Evolutionary conservation across 2,888 invertebrate species (phyloP).

Genomic region (Odiellus spinosus): DNA sequence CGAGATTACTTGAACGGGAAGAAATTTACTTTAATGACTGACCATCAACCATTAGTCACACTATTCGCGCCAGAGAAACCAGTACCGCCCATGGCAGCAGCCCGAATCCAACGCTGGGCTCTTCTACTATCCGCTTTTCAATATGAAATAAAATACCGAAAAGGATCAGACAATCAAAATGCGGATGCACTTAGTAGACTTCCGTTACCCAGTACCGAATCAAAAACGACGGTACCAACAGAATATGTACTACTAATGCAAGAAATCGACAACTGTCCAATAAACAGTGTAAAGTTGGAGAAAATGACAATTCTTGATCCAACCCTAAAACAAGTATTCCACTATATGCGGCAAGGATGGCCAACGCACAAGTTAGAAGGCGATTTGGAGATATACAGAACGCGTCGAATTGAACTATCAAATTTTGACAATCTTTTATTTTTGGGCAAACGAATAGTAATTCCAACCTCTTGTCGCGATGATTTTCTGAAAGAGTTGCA

Average conservation of each 20-base stretch:
- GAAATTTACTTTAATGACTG: slow-evolving; percentile 30
- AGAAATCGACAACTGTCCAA: no score
- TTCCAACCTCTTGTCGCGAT: no score
- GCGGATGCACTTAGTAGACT: slow-evolving; percentile 26
- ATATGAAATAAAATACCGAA: slow-evolving; percentile 24
- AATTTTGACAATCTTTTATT: no score
- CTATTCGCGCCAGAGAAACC: not conserved
- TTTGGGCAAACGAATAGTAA: no score
- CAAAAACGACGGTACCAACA: not conserved
- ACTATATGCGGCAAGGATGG: no score
- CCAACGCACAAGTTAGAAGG: no score
- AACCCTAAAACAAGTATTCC: no score
- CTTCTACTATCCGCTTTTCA: slow-evolving; percentile 25
- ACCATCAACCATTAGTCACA: slow-evolving; percentile 29
- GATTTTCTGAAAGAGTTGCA: no score
- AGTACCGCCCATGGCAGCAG: slow-evolving; percentile 23
- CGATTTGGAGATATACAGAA: no score
- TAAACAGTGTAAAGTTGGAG: no score
- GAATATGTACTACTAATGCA: not conserved
- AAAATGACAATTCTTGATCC: no score
- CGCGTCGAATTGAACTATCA: no score
- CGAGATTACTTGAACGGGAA: slow-evolving; percentile 29
- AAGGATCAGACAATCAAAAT: slow-evolving; percentile 21
- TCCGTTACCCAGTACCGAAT: not conserved
- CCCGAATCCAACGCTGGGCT: slow-evolving; percentile 23